These are phyloP conservation scores for Automeris io DNA, from an alignment of 2,888 invertebrate genomes.

Conservation along the genomic window DNA sequence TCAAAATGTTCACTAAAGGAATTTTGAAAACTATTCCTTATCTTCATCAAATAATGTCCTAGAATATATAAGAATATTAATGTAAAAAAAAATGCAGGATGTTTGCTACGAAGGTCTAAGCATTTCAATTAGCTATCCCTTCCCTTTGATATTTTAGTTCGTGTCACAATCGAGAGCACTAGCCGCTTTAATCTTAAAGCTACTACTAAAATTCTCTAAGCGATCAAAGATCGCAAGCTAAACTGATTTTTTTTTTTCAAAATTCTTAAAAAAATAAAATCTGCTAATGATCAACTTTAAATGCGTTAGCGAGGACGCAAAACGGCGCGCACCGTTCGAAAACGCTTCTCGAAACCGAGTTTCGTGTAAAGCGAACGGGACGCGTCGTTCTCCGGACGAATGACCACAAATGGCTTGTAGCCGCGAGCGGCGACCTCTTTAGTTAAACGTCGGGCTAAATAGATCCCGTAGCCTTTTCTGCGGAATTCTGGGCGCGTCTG, in stretches of 20 bases:
- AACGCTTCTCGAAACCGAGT: conserved; percentile 87
- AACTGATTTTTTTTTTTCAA: conserved; percentile 67
- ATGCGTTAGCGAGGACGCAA: conserved; percentile 75
- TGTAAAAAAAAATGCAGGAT: conserved; percentile 37
- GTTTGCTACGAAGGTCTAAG: too few species aligned
- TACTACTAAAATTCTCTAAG: conserved; percentile 70
- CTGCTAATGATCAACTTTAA: conserved; percentile 66
- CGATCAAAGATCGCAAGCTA: conserved; percentile 76
- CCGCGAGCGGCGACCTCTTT: conserved; percentile 82
- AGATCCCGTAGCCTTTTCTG: conserved; percentile 85
- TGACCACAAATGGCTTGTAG: conserved; percentile 91
- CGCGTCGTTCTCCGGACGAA: conserved; percentile 90
- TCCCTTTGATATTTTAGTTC: conserved; percentile 17
- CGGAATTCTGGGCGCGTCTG: conserved; percentile 88
- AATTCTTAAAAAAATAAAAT: conserved; percentile 78
- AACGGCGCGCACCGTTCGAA: conserved; percentile 88
- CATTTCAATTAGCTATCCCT: conserved; percentile 13
- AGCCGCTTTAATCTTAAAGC: conserved; percentile 68
- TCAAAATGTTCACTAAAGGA: conserved; percentile 10
- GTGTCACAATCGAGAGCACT: conserved; percentile 55
- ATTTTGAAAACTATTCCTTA: conserved; percentile 41
- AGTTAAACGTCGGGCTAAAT: conserved; percentile 82
- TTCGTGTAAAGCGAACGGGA: conserved; percentile 89
- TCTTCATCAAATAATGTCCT: conserved; percentile 37
- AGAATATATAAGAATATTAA: conserved; percentile 40